Evolutionary conservation across 2,113 vertebrate species (phyloP).

Genomic region (Limanda limanda): DNA sequence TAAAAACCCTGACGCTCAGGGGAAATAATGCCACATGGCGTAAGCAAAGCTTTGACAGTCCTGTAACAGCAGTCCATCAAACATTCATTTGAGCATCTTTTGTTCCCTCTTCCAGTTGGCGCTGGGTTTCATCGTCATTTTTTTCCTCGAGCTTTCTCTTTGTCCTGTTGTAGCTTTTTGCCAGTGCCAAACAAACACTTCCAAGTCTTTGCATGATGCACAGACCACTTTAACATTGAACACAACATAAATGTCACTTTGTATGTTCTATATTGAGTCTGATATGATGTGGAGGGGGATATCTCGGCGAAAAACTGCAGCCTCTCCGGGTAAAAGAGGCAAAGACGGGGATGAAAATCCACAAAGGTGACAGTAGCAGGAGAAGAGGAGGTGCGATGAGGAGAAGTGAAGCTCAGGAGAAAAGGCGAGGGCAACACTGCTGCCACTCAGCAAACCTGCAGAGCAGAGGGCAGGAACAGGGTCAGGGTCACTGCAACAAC

Average conservation of each 20-base stretch:
- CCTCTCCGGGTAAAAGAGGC: slow-evolving; percentile 17
- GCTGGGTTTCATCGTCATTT: slow-evolving; percentile 13
- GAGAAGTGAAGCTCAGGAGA: slow-evolving; percentile 23
- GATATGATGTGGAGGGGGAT: not conserved
- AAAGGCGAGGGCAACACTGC: not conserved
- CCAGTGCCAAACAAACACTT: not conserved
- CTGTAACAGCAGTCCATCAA: slow-evolving; percentile 58
- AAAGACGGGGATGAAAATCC: slow-evolving; percentile 32
- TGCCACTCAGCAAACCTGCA: slow-evolving; percentile 81
- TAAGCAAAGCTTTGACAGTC: slow-evolving; percentile 40
- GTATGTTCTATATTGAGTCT: slow-evolving; percentile 11
- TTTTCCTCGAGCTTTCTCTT: slow-evolving; percentile 6
- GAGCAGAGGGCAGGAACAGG: not conserved
- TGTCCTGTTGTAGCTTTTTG: slow-evolving; percentile 29
- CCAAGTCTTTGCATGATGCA: slow-evolving; percentile 38
- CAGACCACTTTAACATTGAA: slow-evolving; percentile 45
- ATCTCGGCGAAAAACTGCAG: not conserved
- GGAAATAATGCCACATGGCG: slow-evolving; percentile 42
- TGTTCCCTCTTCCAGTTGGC: slow-evolving; percentile 10
- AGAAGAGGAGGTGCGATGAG: slow-evolving; percentile 11
- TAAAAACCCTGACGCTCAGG: slow-evolving; percentile 48
- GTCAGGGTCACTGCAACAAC: not conserved
- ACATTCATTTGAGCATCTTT: slow-evolving; percentile 31
- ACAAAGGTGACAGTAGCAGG: slow-evolving; percentile 31
- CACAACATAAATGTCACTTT: slow-evolving; percentile 44